Evolutionary conservation across 2,888 invertebrate genomes (phyloP).

Genomic region (Cantharis rufa): DNA sequence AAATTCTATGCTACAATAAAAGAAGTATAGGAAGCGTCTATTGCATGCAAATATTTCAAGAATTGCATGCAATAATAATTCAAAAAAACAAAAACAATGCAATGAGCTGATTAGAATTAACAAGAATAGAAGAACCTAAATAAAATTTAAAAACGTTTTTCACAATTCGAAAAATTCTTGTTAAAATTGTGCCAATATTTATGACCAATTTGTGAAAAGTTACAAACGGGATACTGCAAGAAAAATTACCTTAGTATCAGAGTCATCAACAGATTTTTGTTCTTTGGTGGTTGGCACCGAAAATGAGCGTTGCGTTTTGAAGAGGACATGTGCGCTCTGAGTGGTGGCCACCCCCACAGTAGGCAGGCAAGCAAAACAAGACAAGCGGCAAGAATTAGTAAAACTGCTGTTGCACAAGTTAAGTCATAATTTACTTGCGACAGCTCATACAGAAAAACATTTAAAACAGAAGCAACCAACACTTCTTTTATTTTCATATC

Average conservation of each 20-base stretch:
- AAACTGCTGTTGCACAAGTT: slow-evolving; percentile 45
- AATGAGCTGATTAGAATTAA: neutral
- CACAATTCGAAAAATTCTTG: neutral
- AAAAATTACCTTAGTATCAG: slow-evolving; percentile 56
- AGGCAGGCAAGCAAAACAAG: slow-evolving; percentile 50
- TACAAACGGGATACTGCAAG: slow-evolving; percentile 24
- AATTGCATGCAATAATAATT: neutral
- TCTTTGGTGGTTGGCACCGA: slow-evolving; percentile 91
- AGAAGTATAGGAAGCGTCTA: neutral
- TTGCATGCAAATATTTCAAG: neutral
- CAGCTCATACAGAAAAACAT: slow-evolving; percentile 33
- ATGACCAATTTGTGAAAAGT: slow-evolving; percentile 20
- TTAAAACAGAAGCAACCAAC: slow-evolving; percentile 36
- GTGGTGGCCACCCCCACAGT: slow-evolving; percentile 50
- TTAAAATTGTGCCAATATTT: slow-evolving; percentile 18
- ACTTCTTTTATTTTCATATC: slow-evolving; percentile 26
- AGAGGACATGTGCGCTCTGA: slow-evolving; percentile 75
- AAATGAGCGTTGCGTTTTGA: slow-evolving; percentile 90
- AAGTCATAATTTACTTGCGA: slow-evolving; percentile 46
- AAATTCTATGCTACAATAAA: neutral
- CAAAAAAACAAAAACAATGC: neutral
- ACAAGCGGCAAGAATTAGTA: slow-evolving; percentile 52
- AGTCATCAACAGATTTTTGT: slow-evolving; percentile 58
- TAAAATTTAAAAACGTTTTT: neutral
- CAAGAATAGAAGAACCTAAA: neutral